A percentile compares a stretch with the other conserved stretches of the same genome.
phyloP scores from a whole-genome alignment of 1,140 invertebrate species.

The Heliconius himera region DNA sequence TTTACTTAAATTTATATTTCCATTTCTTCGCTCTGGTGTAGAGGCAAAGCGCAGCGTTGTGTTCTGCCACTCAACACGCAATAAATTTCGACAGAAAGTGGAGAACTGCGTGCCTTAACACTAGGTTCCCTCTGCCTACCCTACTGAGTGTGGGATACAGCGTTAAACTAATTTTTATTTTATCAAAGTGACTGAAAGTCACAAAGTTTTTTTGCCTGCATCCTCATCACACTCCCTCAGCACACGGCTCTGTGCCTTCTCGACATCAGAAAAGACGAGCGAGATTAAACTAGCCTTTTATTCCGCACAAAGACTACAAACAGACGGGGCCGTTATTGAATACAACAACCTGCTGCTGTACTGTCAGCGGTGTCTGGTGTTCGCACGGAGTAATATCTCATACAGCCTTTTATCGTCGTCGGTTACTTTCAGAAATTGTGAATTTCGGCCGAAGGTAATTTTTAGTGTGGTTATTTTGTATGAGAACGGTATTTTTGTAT shows the following conservation, averaged over 20 bases:
- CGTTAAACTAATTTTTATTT: no score
- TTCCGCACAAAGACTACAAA: slow-evolving; percentile 31
- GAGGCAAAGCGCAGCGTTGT: no score
- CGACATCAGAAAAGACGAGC: slow-evolving; percentile 18
- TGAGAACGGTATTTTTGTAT: not conserved
- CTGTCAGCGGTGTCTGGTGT: slow-evolving; percentile 14
- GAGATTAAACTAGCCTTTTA: slow-evolving; percentile 36
- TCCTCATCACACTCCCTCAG: not conserved
- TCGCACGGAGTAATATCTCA: slow-evolving; percentile 13
- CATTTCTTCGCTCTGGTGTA: no score
- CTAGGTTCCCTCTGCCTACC: no score
- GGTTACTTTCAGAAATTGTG: not conserved
- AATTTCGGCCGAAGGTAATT: slow-evolving; percentile 7
- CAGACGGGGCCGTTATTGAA: slow-evolving; percentile 22
- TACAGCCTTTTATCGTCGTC: not conserved
- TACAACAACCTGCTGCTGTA: not conserved
- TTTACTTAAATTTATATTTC: no score
- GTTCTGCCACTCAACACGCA: no score
- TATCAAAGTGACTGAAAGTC: slow-evolving; percentile 5
- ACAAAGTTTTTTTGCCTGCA: slow-evolving; percentile 7
- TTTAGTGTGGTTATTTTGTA: not conserved
- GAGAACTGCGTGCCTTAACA: no score
- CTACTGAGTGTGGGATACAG: no score
- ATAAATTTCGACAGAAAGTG: no score
- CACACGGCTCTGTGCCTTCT: slow-evolving; percentile 12